Base-by-base conservation (phyloP, 30 jellyfish, hydroid and myxozoan species). In the Aurelia sp. region DNA sequence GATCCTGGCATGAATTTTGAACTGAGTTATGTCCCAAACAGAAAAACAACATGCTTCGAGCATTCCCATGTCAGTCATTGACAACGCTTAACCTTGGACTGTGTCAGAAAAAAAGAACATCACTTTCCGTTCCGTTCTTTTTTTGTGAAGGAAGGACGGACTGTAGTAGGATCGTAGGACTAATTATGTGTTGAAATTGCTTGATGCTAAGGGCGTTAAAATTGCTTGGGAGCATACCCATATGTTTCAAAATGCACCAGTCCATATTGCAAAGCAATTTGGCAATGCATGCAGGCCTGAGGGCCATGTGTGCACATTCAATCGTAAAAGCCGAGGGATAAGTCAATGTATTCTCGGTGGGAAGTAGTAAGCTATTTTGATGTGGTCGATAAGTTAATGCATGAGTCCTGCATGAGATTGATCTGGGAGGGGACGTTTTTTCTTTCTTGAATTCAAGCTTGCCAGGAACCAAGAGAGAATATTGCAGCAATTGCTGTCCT, bases 171-270 rank as follows among this genome's bases (percentile, higher is more conserved):
- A n/a, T n/a, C n/a, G n/a, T n/a, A n/a, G n/a, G n/a, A n/a, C n/a
- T n/a, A n/a, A n/a, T n/a, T n/a, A n/a, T n/a, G n/a, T n/a, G n/a
- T n/a, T n/a, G n/a, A n/a, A n/a, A n/a, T n/a, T n/a, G n/a, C n/a
- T n/a, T n/a, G n/a, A 84, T 61, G 87, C 93, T 17, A 84, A 84
- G 57, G 88, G 89, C 13, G 72, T 64, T 19, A 82, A 84, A 62
- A 69, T 84, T 8, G 61, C 35, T 20, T 84, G 93, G 93, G 72
- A 73, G 76, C 74, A 65, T 15, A 62, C 19, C 55, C 50, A 79
- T 19, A 20, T 21, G 7, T 79, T 62, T 44, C 27, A 62, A 5
- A 55, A 53, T 64, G 80, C 41, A 13, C 73, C 13, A 41, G 6
- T 41, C 52, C 52, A 41, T 41, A 41, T 13, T 41, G 52, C 52